phyloP scores from a whole-genome alignment of 2,797 vertebrate species.

The Acipenser oxyrinchus region DNA sequence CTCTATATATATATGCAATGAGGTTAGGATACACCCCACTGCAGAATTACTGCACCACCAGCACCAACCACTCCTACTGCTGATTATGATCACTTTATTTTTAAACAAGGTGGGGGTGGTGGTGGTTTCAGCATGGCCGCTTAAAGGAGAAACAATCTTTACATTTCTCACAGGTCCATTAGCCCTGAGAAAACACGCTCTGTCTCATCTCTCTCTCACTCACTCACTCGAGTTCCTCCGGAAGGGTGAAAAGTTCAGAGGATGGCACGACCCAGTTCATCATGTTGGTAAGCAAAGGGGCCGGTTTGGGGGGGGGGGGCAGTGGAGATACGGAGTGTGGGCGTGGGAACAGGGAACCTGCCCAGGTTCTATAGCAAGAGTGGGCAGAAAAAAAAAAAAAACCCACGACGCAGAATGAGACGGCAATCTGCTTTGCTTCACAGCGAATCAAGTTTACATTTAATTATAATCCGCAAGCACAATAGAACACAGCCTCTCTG shows the following conservation, averaged over 20 bases:
- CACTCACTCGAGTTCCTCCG: not conserved
- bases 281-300: no score
- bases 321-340: not conserved
- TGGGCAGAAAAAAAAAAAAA: not conserved
- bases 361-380: not conserved
- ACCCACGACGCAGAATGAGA: no score
- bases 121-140: no score
- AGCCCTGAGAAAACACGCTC: no score
- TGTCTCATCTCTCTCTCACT: not conserved
- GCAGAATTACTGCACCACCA: no score
- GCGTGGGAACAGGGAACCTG: not conserved
- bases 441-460: no score
- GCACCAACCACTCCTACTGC: no score
- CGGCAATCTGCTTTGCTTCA: no score
- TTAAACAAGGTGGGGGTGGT: not conserved
- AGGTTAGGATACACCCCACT: no score
- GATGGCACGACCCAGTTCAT: not conserved
- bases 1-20: no score
- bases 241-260: not conserved
- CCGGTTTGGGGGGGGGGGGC: not conserved
- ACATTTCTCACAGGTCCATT: not conserved
- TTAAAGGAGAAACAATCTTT: not conserved
- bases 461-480: no score
- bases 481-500: no score
- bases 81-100: not conserved